phyloP scores from a whole-genome alignment of 2,888 invertebrate genomes.

The Orthosia gothica region DNA sequence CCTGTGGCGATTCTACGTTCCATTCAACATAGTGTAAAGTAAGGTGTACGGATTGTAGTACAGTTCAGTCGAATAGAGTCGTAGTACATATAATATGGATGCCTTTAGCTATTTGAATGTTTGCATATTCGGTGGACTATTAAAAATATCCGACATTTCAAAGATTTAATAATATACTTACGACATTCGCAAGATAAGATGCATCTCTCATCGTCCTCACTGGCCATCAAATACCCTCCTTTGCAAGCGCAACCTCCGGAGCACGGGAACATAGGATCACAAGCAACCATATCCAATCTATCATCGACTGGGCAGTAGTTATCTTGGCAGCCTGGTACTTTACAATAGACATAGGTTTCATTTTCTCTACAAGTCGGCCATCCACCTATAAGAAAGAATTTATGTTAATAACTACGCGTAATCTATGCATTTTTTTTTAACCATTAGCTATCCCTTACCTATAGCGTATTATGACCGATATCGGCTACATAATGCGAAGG shows the following conservation, averaged over 20 bases:
- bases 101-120: too few species aligned
- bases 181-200: conserved; percentile 66
- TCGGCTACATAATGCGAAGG: too few species aligned
- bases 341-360: conserved; percentile 73
- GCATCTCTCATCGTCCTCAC: conserved; percentile 28
- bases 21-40: too few species aligned
- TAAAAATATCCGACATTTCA: too few species aligned
- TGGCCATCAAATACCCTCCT: conserved; percentile 65
- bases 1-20: too few species aligned
- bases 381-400: conserved; percentile 30
- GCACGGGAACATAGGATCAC: conserved; percentile 71
- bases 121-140: too few species aligned
- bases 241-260: conserved; percentile 77
- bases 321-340: conserved; percentile 70
- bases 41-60: too few species aligned
- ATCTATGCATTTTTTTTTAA: neutral
- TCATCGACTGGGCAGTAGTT: conserved; percentile 75
- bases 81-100: too few species aligned
- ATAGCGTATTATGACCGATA: too few species aligned
- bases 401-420: neutral
- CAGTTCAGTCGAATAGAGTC: too few species aligned
- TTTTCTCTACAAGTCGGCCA: conserved; percentile 61
- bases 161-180: conserved; percentile 60
- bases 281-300: conserved; percentile 65
- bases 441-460: too few species aligned